phyloP scores from a whole-genome alignment of 2,888 invertebrate genomes.

The Netelia fuscicornis region DNA sequence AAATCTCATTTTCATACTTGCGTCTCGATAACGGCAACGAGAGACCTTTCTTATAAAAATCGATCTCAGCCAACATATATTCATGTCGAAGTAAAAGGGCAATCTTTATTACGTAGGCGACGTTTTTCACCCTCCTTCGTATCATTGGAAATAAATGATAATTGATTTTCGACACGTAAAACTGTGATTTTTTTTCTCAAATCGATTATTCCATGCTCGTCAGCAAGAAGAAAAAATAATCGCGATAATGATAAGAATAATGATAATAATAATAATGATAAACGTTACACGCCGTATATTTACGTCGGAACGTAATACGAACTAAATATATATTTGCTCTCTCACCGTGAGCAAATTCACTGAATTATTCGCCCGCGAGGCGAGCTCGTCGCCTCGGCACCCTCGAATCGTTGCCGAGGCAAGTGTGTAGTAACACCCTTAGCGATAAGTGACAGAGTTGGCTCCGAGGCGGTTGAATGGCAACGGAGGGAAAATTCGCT shows the following conservation, averaged over 20 bases:
- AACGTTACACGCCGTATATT: not conserved
- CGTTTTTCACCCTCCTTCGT: not conserved
- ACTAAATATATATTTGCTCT: constrained; percentile 44
- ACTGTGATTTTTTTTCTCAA: too few relatives aligned
- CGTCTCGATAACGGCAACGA: constrained; percentile 6
- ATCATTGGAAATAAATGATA: too few relatives aligned
- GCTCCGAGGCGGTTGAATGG: constrained; percentile 21
- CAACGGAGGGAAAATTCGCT: constrained; percentile 33
- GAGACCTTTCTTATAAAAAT: not conserved
- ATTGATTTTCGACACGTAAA: too few relatives aligned
- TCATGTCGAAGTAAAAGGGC: constrained; percentile 1
- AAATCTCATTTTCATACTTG: constrained; percentile 58
- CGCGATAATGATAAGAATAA: too few relatives aligned
- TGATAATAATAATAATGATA: too few relatives aligned
- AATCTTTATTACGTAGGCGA: not conserved
- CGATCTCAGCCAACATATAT: constrained; percentile 52
- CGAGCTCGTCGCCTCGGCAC: constrained; percentile 47
- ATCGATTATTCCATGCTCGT: too few relatives aligned
- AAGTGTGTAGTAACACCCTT: constrained; percentile 15
- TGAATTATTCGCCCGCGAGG: constrained; percentile 49
- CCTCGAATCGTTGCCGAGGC: constrained; percentile 29
- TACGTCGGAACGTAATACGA: not conserved
- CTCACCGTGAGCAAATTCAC: constrained; percentile 21
- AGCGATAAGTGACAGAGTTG: constrained; percentile 54
- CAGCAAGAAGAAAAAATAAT: too few relatives aligned